Base-by-base conservation (phyloP, 2,888 invertebrate species). In the Danaus chrysippus region DNA sequence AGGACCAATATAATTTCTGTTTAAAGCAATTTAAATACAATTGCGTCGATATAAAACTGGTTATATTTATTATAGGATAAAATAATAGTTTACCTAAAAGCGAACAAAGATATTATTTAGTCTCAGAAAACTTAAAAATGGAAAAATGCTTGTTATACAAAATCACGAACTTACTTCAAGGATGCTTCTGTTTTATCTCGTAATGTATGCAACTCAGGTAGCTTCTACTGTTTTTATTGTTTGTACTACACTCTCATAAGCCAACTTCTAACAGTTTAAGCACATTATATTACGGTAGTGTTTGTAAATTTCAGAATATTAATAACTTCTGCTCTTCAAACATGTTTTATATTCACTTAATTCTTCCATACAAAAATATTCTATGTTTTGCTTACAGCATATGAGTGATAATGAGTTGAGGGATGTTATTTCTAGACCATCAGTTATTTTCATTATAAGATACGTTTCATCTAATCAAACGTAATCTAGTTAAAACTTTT, bases 401-500 rank as follows among this genome's bases (percentile, higher is more conserved):
- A 34, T 34, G 23, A 34, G 23, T 34, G 23, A 49, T 49, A 49
- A 81, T 74, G 72, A 66, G 62, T 72, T 72, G 75, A 76, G 76
- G 79, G 78, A 81, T 82, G 76, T 86, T 79, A 79, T 79, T 79
- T 73, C 77, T 77, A 75, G 75, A 65, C 73, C 78, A 81, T 85
- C 80, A 81, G 83, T 60, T 66, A 71, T 68, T 74, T 73, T 63
- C 68, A 70, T 69, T 65, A 67, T 44, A 23, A 62, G 64, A 56
- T 69, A 64, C 64, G 67, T 70, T 63, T 68, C 70, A 67, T 71
- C 80, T 85, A 87, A 87, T 86, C 86, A 86, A 83, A 87, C 78
- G 76, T 84, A 86, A 88, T 71, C 70, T 71, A 81, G 88, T 88
- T 88, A 89, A 90, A 90, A 91, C 88, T 90, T 91, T 90, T 82